Conservation (phyloP, 2,113 vertebrate genomes). For the Lepisosteus osseus region DNA sequence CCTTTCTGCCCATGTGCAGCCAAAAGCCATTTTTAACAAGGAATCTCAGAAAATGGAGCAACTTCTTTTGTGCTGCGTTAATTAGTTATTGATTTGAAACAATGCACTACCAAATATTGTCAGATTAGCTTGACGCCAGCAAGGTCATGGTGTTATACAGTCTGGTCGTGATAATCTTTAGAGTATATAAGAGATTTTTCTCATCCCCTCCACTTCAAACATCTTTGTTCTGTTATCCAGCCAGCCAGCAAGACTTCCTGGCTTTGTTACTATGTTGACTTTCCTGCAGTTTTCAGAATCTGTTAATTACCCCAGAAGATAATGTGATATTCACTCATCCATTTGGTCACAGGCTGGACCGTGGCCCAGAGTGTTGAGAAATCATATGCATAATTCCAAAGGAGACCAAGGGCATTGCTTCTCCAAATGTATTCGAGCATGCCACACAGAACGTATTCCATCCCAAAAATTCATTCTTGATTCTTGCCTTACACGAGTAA, state of each 20-base stretch:
- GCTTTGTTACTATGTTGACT: conserved; percentile 38
- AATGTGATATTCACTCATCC: not conserved
- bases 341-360: too few species aligned
- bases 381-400: too few species aligned
- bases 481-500: too few species aligned
- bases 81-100: conserved; percentile 99
- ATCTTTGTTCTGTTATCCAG: conserved; percentile 49
- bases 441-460: too few species aligned
- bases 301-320: not conserved
- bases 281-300: not conserved
- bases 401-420: too few species aligned
- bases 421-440: too few species aligned
- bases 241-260: conserved; percentile 47
- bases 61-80: conserved; percentile 99
- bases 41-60: conserved; percentile 79
- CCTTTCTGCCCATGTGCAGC: conserved; percentile 85
- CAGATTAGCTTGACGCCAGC: conserved; percentile 76
- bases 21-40: conserved; percentile 86
- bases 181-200: conserved; percentile 45
- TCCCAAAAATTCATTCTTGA: too few species aligned
- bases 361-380: too few species aligned
- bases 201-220: conserved; percentile 26
- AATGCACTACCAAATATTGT: conserved; percentile 93
- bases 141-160: conserved; percentile 74
- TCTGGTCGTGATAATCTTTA: conserved; percentile 58